Percentiles rank a stretch among this genome's conserved stretches.
phyloP scores from a whole-genome alignment of 2,113 vertebrate species.

The Tretioscincus oriximinensis region DNA sequence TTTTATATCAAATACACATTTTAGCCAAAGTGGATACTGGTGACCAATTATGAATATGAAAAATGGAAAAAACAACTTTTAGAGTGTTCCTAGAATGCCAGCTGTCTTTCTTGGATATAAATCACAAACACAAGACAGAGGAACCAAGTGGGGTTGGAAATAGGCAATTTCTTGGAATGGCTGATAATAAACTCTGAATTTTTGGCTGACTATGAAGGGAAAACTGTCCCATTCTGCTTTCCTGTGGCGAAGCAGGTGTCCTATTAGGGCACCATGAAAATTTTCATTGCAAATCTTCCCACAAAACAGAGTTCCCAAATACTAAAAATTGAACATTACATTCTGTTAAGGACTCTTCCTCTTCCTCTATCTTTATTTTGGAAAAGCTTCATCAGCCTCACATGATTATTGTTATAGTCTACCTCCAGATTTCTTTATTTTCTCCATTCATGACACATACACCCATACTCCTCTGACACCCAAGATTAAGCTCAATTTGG shows the following conservation, averaged over 20 bases:
- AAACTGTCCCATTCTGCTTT: neutral
- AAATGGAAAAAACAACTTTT: neutral
- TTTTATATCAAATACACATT: constrained; percentile 2
- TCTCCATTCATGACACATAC: too few species aligned
- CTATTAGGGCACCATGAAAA: too few species aligned
- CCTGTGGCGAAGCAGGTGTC: neutral
- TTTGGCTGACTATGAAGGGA: neutral
- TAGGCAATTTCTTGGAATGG: neutral
- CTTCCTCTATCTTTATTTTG: neutral
- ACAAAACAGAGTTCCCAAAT: too few species aligned
- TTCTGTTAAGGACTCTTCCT: too few species aligned
- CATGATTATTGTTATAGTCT: too few species aligned
- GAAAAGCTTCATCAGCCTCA: too few species aligned
- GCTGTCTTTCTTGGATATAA: fast-evolving
- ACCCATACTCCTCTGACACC: too few species aligned
- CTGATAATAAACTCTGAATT: neutral
- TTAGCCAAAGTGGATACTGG: neutral
- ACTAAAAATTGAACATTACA: too few species aligned
- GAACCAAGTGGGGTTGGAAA: neutral
- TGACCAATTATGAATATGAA: neutral
- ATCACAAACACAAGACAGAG: neutral
- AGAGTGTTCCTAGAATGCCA: fast-evolving
- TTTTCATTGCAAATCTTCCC: too few species aligned
- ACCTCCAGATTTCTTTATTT: too few species aligned
- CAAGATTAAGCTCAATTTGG: too few species aligned